Conservation (phyloP, 2,797 vertebrate genomes). For the Pangasius djambal region DNA sequence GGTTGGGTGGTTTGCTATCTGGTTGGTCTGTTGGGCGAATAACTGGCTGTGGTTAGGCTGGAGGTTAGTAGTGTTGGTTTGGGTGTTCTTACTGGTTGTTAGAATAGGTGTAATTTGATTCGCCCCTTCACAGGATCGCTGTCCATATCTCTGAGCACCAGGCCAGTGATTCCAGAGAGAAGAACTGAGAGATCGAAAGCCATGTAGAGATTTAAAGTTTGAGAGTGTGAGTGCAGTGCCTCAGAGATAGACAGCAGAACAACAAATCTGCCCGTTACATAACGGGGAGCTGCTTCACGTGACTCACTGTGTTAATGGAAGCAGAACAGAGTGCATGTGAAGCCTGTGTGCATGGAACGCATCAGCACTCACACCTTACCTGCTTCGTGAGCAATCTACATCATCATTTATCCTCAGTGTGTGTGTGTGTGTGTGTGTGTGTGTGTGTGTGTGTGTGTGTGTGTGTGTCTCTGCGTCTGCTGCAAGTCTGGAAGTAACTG, state of each 20-base stretch:
- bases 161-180: slow-evolving; percentile 48
- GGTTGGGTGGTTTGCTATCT: too few relatives aligned
- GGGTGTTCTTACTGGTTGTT: too few relatives aligned
- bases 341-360: not conserved
- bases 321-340: slow-evolving; percentile 15
- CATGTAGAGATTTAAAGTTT: slow-evolving; percentile 7
- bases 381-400: not conserved
- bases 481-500: not conserved
- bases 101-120: slow-evolving; percentile 44
- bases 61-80: too few relatives aligned
- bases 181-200: slow-evolving; percentile 18
- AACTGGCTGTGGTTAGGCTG: too few relatives aligned
- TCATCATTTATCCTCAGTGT: not conserved
- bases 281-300: slow-evolving; percentile 57
- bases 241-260: slow-evolving; percentile 68
- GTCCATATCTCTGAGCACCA: slow-evolving; percentile 50
- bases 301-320: slow-evolving; percentile 47
- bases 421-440: slow-evolving; percentile 1
- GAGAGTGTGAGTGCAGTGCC: slow-evolving; percentile 55
- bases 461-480: not conserved
- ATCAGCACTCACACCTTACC: slow-evolving; percentile 24
- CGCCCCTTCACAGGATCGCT: slow-evolving; percentile 61
- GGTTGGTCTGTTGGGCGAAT: too few relatives aligned
- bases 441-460: not conserved
- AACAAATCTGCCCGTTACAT: slow-evolving; percentile 70